Conservation (phyloP, 1,140 invertebrate genomes). For the Anadara kagoshimensis region DNA sequence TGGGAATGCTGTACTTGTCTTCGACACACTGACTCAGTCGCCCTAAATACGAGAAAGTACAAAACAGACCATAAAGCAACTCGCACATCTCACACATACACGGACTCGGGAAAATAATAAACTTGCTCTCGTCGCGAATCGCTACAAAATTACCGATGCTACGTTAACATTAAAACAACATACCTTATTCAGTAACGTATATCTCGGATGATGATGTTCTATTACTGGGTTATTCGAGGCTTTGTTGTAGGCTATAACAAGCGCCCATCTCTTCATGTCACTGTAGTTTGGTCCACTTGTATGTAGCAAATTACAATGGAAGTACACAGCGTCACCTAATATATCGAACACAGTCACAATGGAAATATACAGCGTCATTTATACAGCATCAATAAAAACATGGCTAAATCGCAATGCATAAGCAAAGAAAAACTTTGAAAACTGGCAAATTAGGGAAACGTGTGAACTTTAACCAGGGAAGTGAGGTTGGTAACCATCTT, state of each 20-base stretch:
- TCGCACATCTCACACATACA: background rate
- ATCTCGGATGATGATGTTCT: slow-evolving; percentile 63
- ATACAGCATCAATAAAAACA: no score
- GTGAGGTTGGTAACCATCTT: no score
- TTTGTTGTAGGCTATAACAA: slow-evolving; percentile 55
- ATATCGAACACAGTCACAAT: no score
- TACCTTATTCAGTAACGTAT: slow-evolving; percentile 59
- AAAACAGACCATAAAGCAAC: background rate
- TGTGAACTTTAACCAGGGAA: no score
- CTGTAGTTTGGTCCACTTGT: slow-evolving; percentile 54
- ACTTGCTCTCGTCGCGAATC: background rate
- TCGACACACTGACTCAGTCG: background rate
- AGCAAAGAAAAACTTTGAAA: no score
- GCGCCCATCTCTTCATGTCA: slow-evolving; percentile 50
- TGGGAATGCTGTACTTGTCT: background rate
- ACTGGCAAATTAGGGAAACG: no score
- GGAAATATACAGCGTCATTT: no score
- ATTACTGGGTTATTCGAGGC: slow-evolving; percentile 55
- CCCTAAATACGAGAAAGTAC: background rate
- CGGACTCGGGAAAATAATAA: background rate
- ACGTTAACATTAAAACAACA: background rate
- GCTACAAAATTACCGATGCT: background rate
- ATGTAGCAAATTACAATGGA: slow-evolving; percentile 62
- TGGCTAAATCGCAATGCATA: no score
- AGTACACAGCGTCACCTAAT: slow-evolving; percentile 62